Conservation (phyloP, 2,797 vertebrate species). For the Lagodon rhomboides region DNA sequence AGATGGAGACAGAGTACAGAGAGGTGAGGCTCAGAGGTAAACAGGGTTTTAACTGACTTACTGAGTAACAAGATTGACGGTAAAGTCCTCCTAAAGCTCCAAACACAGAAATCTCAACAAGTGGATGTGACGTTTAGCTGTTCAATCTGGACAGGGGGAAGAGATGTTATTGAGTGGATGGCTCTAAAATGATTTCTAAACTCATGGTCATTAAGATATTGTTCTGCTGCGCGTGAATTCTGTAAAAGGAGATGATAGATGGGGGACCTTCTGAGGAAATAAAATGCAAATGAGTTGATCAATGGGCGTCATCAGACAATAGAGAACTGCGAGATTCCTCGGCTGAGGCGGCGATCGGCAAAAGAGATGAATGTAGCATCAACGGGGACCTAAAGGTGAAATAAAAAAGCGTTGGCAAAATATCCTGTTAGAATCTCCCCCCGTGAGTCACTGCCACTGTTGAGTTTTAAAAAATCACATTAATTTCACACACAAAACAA, state of each 20-base stretch:
- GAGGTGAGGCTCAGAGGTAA: constrained; percentile 77
- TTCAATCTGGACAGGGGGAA: constrained; percentile 25
- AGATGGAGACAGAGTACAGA: constrained; percentile 69
- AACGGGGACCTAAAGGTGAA: constrained; percentile 1
- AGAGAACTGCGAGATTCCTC: constrained; percentile 30
- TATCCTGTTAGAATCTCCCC: constrained; percentile 11
- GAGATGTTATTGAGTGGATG: constrained; percentile 16
- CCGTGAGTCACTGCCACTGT: background rate
- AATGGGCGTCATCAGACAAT: constrained; percentile 45
- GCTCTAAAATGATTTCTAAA: background rate
- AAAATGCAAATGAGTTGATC: constrained; percentile 54
- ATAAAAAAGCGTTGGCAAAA: constrained; percentile 27
- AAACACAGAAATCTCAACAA: constrained; percentile 71
- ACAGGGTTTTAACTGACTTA: constrained; percentile 80
- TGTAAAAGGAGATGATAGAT: constrained; percentile 38
- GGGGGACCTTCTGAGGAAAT: constrained; percentile 23
- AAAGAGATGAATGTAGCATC: constrained; percentile 44
- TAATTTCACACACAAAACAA: background rate
- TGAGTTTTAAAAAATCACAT: constrained; percentile 5
- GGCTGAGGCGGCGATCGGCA: constrained; percentile 32
- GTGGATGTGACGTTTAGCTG: constrained; percentile 53
- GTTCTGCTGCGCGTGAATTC: background rate
- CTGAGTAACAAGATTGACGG: constrained; percentile 76
- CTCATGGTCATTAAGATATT: background rate
- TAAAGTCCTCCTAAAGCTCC: constrained; percentile 78